Conservation (phyloP, 2,888 invertebrate genomes). For the Saturnia pavonia region DNA sequence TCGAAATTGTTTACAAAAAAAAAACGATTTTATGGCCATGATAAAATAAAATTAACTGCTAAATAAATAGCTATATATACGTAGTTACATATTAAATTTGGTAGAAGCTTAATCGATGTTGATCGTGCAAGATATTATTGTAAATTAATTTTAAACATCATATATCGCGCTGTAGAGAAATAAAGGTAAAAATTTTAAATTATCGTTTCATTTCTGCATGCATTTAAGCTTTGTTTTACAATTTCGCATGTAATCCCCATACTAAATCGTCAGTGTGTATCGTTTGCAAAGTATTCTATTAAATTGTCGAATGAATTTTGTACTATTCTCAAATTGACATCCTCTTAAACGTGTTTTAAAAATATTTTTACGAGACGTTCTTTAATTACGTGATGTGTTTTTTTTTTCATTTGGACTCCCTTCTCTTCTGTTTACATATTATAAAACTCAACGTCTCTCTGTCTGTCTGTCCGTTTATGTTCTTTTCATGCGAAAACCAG, state of each 20-base stretch:
- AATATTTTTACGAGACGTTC: neutral
- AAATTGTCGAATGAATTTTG: neutral
- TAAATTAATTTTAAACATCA: conserved; percentile 54
- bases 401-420: too few species aligned
- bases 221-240: conserved; percentile 18
- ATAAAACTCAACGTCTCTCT: too few species aligned
- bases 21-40: conserved; percentile 71
- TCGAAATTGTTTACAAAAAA: conserved; percentile 37
- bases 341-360: neutral
- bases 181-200: conserved; percentile 54
- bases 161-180: conserved; percentile 60
- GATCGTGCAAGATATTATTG: conserved; percentile 58
- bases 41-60: conserved; percentile 62
- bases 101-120: conserved; percentile 69
- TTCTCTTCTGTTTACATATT: too few species aligned
- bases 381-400: too few species aligned
- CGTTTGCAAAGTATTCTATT: neutral
- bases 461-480: too few species aligned
- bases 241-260: conserved; percentile 28
- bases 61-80: conserved; percentile 50
- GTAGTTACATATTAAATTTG: conserved; percentile 36
- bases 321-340: neutral
- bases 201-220: conserved; percentile 73
- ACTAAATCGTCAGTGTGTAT: neutral
- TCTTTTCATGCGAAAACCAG: too few species aligned